phyloP scores from a whole-genome alignment of 1,140 invertebrate genomes.

The Spodoptera frugiperda region DNA sequence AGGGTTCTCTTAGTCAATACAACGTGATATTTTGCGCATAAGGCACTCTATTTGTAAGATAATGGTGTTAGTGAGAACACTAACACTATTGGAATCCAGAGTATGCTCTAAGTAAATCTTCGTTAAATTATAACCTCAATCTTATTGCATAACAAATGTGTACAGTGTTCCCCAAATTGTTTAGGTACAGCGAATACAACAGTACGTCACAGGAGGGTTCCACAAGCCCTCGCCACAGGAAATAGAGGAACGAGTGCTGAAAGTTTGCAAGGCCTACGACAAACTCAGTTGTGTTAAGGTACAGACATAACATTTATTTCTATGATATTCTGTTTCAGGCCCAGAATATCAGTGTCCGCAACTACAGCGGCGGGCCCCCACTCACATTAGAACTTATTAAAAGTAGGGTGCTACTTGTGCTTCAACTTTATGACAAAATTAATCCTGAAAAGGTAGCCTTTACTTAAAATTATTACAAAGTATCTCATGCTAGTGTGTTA shows the following conservation, averaged over 20 bases:
- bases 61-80: not conserved
- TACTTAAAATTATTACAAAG: conserved; percentile 37
- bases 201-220: conserved; percentile 68
- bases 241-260: conserved; percentile 91
- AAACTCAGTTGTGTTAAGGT: conserved; percentile 93
- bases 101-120: not conserved
- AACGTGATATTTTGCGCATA: conserved; percentile 49
- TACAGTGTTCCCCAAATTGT: conserved; percentile 74
- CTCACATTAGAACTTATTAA: conserved; percentile 93
- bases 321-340: conserved; percentile 88
- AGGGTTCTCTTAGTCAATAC: conserved; percentile 64
- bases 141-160: conserved; percentile 83
- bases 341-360: conserved; percentile 87
- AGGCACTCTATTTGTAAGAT: not conserved
- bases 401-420: conserved; percentile 95
- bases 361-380: conserved; percentile 91
- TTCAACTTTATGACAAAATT: conserved; percentile 99
- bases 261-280: conserved; percentile 92
- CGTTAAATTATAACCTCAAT: conserved; percentile 76
- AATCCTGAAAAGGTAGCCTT: conserved; percentile 94
- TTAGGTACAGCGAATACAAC: conserved; percentile 74
- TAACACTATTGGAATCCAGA: not conserved
- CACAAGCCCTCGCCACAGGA: conserved; percentile 80
- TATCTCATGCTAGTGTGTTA: not conserved
- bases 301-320: conserved; percentile 81